Evolutionary conservation across 2,113 vertebrate species (phyloP).

Genomic region (Melospiza georgiana): DNA sequence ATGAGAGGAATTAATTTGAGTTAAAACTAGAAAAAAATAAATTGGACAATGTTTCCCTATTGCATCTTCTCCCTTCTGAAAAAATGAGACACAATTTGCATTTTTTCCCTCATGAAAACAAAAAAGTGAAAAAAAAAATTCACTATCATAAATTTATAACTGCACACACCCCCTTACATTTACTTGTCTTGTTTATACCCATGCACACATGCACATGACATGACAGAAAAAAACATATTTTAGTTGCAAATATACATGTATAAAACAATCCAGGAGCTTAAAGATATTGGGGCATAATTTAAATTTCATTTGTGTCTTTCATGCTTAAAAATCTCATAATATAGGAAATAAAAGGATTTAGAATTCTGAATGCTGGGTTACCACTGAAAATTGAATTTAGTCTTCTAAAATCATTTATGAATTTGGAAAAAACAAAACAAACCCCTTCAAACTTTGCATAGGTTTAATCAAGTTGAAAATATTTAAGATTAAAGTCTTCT

Average conservation of each 20-base stretch:
- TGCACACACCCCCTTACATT: fast-evolving
- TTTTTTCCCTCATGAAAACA: not conserved
- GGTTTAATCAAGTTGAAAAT: not conserved
- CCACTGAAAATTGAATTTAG: not conserved
- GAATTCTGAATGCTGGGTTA: not conserved
- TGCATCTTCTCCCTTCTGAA: not conserved
- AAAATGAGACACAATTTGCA: not conserved
- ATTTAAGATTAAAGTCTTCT: not conserved
- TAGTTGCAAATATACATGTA: not conserved
- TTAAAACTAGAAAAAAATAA: not conserved
- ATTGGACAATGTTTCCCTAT: not conserved
- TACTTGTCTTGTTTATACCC: too few species aligned
- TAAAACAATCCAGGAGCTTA: not conserved
- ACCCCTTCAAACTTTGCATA: not conserved
- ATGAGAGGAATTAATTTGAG: not conserved
- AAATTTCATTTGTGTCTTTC: not conserved
- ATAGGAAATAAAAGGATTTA: not conserved
- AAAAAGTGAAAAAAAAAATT: not conserved
- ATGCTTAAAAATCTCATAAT: not conserved
- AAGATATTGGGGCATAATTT: not conserved
- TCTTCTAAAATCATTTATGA: not conserved
- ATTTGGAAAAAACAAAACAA: not conserved
- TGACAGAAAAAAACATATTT: not conserved
- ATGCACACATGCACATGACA: fast-evolving
- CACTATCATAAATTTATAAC: not conserved